Base-by-base conservation (phyloP, 53 echinoderm and acorn worm genomes). In the Crossaster papposus region DNA sequence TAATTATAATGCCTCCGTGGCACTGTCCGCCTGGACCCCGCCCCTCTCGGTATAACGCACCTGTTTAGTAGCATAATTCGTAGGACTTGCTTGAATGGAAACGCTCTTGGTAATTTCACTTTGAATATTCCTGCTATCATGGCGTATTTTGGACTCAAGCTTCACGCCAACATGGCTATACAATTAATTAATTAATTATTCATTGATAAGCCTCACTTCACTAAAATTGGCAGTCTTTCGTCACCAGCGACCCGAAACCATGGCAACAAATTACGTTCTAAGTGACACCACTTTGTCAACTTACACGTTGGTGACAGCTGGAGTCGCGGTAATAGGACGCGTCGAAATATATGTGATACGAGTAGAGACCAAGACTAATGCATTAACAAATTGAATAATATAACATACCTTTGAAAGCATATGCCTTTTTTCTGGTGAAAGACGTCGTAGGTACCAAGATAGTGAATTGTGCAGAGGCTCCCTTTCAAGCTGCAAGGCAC, bases 341-440 rank as follows among this genome's bases (percentile, higher is more conserved):
- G 28, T n/a, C 28, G n/a, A n/a, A 68, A 24, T n/a, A 26, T 68
- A 28, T 68, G 10, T 26, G 28, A 18, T 18, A 28, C 4, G 28
- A 11, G 4, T 26, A 12, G 22, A 24, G 68, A n/a, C 62, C 4
- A 28, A 28, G 68, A 28, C 24, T 68, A 68, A 36, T 52, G 52
- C 29, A 26, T 78, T 23, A 52, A 51, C 52, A 78, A n/a, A 78
- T 29, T 7, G 28, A 62, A n/a, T 79, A 54, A 79, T 54, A 54
- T 34, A 30, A 73, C 85, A 33, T 85, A 85, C 85, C 85, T 85
- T 50, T 85, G 85, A 85, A 51, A 85, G 72, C 85, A 73, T 85
- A 73, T 85, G 73, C 70, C 85, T 85, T 73, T 85, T 85, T 33
- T 31, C 72, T 31, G 85, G 85, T 73, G 85, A 85, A 14, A 85